phyloP scores from a whole-genome alignment of 1,140 invertebrate species.

The Pseudomyrmex flavicornis region DNA sequence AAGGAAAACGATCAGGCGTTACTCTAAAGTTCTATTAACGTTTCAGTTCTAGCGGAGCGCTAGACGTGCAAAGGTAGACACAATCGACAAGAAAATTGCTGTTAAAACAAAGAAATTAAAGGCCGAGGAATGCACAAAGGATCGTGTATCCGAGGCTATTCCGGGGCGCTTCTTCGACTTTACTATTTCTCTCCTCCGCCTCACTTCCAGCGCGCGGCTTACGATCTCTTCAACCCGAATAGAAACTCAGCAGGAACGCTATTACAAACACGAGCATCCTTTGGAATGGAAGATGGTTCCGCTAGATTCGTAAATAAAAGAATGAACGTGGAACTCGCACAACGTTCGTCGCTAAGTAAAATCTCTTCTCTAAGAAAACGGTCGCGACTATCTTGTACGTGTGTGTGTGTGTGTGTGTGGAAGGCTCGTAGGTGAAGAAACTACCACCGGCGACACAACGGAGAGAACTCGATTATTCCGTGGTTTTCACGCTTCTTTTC shows the following conservation, averaged over 20 bases:
- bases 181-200: conserved; percentile 10
- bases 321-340: background rate
- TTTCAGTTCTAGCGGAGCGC: conserved; percentile 12
- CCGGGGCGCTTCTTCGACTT: conserved; percentile 12
- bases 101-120: conserved; percentile 57
- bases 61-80: conserved; percentile 27
- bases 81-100: conserved; percentile 34
- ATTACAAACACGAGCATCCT: conserved; percentile 43
- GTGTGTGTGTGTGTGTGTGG: background rate
- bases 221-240: conserved; percentile 35
- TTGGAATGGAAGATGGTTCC: conserved; percentile 22
- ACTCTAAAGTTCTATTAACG: conserved; percentile 17
- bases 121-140: conserved; percentile 31
- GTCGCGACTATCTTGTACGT: background rate
- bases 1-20: conserved; percentile 1
- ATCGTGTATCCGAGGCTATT: background rate
- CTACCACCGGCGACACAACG: conserved; percentile 4
- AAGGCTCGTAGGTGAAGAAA: background rate
- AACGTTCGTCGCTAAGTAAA: conserved; percentile 14
- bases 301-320: conserved; percentile 47
- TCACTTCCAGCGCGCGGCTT: conserved; percentile 22
- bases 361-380: conserved; percentile 17
- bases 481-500: conserved; percentile 45
- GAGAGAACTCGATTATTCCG: conserved; percentile 62
- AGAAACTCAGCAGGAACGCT: conserved; percentile 27